Evolutionary conservation across 2,113 vertebrate genomes (phyloP).

Genomic region (Nyctibius bracteatus): DNA sequence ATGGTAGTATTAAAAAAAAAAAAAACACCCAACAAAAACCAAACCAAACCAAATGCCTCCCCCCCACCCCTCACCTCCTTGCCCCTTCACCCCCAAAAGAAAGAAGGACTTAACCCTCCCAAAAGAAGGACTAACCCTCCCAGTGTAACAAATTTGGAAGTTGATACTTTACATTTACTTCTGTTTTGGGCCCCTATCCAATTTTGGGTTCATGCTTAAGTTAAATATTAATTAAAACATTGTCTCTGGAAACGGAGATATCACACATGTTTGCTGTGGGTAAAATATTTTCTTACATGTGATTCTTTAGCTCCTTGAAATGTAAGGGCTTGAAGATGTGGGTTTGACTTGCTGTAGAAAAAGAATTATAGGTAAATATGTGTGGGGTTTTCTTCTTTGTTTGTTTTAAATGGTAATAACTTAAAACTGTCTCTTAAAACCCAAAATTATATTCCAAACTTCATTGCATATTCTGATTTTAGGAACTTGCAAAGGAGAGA

Average conservation of each 20-base stretch:
- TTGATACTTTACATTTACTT: background rate
- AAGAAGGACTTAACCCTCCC: no score
- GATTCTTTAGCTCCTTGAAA: background rate
- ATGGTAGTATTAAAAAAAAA: background rate
- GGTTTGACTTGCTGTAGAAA: background rate
- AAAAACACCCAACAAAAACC: background rate
- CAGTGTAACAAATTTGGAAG: background rate
- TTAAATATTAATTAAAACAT: background rate
- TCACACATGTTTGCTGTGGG: background rate
- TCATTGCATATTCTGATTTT: background rate
- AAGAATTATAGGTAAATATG: background rate
- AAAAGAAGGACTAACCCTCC: background rate
- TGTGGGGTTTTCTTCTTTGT: background rate
- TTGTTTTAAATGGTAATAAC: background rate
- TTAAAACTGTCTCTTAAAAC: background rate
- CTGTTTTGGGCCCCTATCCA: background rate
- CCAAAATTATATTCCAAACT: background rate
- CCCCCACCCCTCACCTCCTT: no score
- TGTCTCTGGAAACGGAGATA: background rate
- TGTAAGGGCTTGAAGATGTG: background rate
- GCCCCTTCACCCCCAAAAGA: no score
- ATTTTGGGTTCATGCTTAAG: background rate
- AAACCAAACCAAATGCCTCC: no score
- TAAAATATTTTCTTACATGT: background rate
- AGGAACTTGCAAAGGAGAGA: constrained; percentile 88